Evolutionary conservation across 2,797 vertebrate species (phyloP), one percentile per base, ranked within the genome.

Genomic region (Eupleurogrammus muticus): DNA sequence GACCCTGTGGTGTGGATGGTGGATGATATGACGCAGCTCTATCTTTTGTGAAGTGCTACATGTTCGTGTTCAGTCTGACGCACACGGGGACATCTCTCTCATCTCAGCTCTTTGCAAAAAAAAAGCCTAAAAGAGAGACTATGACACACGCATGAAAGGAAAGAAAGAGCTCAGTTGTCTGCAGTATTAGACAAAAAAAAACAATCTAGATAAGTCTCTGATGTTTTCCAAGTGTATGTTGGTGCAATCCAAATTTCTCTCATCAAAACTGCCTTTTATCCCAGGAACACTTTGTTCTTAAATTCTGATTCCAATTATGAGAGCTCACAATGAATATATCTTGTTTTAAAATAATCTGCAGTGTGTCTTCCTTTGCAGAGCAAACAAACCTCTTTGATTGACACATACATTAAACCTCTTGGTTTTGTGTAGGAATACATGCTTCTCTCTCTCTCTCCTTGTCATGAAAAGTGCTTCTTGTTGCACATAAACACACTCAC

Each of bases 81-180:
- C 35, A 66, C 40, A 19, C 23, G 21, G 57, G 38, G 52, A 44
- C 34, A 44, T 66, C 19, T 70, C 64, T 65, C 79, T 50, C 59
- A 51, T 68, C 61, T 66, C 66, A 69, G 54, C 34, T 48, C 42
- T 68, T 40, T 9, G 9, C 16, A 8, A 49, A 54, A 61, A 54
- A 42, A 16, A 57, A 9, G 42, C 60, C 66, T 71, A 54, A 78
- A 83, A 75, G 16, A 28, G 46, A 73, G 4, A 65, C 51, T 13
- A 4, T 56, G 56, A 65, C 54, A 61, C 53, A 73, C 2, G 13
- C 14, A 14, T 52, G 44, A 70, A 80, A 63, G 21, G 5, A 68
- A 40, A 52, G 24, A 48, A 58, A 24, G 58, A 35, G 20, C 10
- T 58, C 5, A 1, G 5, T 5, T 36, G 24, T 69, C 51, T 58